Evolutionary conservation across 2,113 vertebrate genomes (phyloP), one percentile per base, ranked within the genome.

Genomic region (Ceyx melanurus): DNA sequence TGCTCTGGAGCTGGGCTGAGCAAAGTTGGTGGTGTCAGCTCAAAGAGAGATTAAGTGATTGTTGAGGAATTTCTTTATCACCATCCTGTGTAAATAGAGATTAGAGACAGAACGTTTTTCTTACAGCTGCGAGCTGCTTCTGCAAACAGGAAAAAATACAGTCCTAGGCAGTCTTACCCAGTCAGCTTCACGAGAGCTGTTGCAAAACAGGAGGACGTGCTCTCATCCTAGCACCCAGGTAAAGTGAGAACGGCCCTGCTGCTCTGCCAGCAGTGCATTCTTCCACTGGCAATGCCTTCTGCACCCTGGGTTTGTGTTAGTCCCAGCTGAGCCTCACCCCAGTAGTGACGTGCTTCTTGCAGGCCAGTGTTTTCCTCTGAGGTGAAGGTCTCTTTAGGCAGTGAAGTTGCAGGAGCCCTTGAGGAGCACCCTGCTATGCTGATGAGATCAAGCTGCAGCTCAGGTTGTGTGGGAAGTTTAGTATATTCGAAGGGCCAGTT

Each of bases 51-150:
- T 96, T 77, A 95, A 96, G 70, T 80, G 92, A 91, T 95, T 89
- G 67, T 40, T 54, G 23, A 94, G 91, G 94, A 95, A 95, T 95
- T 92, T 94, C 89, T 87, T 94, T 96, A 96, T 96, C 91, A 70
- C 84, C 40, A 16, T 89, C 64, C 92, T 94, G 51, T 87, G 89
- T 92, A 96, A 96, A 96, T 22, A 95, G 28, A 95, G 92, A 95
- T 92, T 89, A 96, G 81, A 89, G 33, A 43, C 28, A 79, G 75
- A 76, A 43, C 10, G 19, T 79, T 95, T 94, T 90, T 76, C 83
- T 83, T 85, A 74, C 60, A 82, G 89, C 89, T 94, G 74, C 1
- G 5, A 85, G 80, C n/a, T 3, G 3, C 64, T 93, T 70, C 45
- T 90, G 71, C 84, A 89, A 92, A 70, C 58, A 65, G 50, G 42